These are phyloP conservation scores for Protophormia terraenovae DNA, from an alignment of 2,888 invertebrate species.

Conservation along the genomic window DNA sequence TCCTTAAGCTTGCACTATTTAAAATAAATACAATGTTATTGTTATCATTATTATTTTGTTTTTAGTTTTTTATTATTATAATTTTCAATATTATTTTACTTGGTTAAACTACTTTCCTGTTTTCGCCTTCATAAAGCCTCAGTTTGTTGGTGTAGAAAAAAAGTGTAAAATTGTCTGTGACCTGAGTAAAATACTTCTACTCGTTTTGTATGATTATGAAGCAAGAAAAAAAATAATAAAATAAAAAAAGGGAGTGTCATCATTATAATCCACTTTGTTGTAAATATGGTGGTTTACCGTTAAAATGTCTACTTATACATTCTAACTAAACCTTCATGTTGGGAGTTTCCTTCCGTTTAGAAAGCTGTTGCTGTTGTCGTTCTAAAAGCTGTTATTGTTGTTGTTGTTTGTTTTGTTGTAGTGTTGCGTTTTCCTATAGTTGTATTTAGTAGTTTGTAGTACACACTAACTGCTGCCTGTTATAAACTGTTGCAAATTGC, in stretches of 20 bases:
- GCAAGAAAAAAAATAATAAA: no score
- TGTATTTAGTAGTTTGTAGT: not conserved
- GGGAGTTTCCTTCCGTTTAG: constrained; percentile 23
- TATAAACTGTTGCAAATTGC: constrained; percentile 57
- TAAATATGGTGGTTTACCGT: constrained; percentile 36
- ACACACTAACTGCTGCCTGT: not conserved
- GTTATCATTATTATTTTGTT: not conserved
- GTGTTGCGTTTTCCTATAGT: not conserved
- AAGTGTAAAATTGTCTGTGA: not conserved
- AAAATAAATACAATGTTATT: not conserved
- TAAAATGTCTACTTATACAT: constrained; percentile 38
- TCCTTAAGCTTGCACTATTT: not conserved
- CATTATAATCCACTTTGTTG: constrained; percentile 59
- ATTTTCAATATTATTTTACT: no score
- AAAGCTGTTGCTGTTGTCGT: not conserved
- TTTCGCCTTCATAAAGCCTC: no score
- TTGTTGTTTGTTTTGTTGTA: not conserved
- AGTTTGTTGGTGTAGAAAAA: not conserved
- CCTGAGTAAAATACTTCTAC: not conserved
- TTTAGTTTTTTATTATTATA: not conserved
- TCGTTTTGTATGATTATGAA: not conserved
- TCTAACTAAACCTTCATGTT: constrained; percentile 32
- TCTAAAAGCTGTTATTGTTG: no score
- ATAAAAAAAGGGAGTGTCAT: constrained; percentile 38
- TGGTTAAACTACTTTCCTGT: no score